Evolutionary conservation across 2,797 vertebrate genomes (phyloP).

Genomic region (Oceanodroma leucorhoa): DNA sequence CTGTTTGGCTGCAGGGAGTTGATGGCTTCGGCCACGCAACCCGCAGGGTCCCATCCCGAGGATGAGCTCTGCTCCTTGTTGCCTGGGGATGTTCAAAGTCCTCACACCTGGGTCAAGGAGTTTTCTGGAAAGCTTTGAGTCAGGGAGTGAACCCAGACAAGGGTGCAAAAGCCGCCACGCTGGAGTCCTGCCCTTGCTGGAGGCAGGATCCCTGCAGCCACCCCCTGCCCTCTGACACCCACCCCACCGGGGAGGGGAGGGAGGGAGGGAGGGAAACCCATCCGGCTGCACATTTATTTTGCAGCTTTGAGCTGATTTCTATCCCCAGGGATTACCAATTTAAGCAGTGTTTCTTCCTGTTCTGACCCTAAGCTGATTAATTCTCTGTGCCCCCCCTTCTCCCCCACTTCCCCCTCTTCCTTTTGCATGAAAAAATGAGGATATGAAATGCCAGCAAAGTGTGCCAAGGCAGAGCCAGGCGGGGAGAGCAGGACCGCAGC

Average conservation of each 20-base stretch:
- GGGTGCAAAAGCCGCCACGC: not conserved
- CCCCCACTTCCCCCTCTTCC: not conserved
- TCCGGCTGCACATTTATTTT: not conserved
- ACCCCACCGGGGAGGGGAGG: too few relatives aligned
- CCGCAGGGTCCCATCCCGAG: not conserved
- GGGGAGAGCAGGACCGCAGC: not conserved
- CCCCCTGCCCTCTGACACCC: not conserved
- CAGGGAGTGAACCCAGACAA: not conserved
- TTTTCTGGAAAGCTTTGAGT: not conserved
- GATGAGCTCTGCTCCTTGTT: not conserved
- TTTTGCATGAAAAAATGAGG: not conserved
- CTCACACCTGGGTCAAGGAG: not conserved
- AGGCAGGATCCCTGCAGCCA: not conserved
- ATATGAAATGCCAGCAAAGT: not conserved
- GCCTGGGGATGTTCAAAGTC: not conserved
- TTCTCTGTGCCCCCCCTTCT: not conserved
- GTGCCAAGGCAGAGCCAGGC: not conserved
- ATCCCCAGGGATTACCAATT: slow-evolving; percentile 24
- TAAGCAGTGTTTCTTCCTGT: slow-evolving; percentile 55
- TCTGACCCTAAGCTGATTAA: slow-evolving; percentile 65
- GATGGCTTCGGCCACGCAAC: fast-evolving
- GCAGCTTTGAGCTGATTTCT: slow-evolving; percentile 28
- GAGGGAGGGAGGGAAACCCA: not conserved
- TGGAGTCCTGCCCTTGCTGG: not conserved
- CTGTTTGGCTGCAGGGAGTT: not conserved